Evolutionary conservation across 2,797 vertebrate species (phyloP), one percentile per base, ranked within the genome.

Genomic region (Sus cebifrons): DNA sequence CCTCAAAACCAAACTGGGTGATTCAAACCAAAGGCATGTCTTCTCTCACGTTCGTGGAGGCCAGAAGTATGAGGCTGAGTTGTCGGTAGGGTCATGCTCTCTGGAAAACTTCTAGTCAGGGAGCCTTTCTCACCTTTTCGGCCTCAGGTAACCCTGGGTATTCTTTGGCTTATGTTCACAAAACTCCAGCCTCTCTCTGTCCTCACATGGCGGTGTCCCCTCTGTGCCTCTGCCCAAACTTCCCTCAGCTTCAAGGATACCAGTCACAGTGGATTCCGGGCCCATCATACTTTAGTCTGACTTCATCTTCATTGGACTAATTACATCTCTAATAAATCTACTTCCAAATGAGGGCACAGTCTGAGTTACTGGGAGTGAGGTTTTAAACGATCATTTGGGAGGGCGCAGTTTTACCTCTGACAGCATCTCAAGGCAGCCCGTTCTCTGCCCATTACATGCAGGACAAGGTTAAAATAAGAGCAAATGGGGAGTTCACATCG

Each of bases 401-500:
- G 13, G 54, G 71, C 23, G 52, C 12, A 20, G 11, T 0, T 32
- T 49, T 52, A 84, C 20, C 67, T 36, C 6, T 5, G 58, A 44
- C 23, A 83, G 49, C n/a, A 4, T 86, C 83, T 94, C 90, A 88
- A 96, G 96, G 52, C 40, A 18, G 52, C 88, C 86, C n/a, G 89
- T 8, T 40, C 1, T 77, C 49, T 54, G 32, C 18, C 44, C 23
- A 23, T 14, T 9, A 84, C 56, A 21, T 3, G 25, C 3, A 67
- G 11, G 17, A 84, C 17, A 14, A n/a, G 11, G 20, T 83, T 79
- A 70, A 89, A 49, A 49, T 49, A 10, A 49, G 44, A 49, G 44
- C 9, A 49, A 10, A 49, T 2, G 9, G 44, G 44, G 44, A 10
- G 44, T 49, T 49, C 44, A 6, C 44, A 10, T 10, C 9, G 44